Evolutionary conservation across 2,113 vertebrate genomes (phyloP), one percentile per base, ranked within the genome.

Genomic region (Misgurnus anguillicaudatus): DNA sequence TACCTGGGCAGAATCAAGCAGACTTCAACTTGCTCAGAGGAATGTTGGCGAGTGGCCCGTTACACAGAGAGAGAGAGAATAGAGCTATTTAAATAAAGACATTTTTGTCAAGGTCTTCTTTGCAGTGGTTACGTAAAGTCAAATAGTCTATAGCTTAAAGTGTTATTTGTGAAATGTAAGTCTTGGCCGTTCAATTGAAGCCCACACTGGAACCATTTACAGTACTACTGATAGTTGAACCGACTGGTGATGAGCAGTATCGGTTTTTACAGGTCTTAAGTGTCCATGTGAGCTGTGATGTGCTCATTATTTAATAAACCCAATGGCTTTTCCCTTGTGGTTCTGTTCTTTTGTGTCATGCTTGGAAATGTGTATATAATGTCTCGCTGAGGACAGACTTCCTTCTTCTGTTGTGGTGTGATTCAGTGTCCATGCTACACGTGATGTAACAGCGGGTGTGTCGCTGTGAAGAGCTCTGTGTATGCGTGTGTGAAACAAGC

Each of bases 1-100:
- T 79, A 69, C 76, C 81, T 79, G 76, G 69, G 63, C 76, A 74
- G 75, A 67, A 21, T 57, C 11, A 47, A 73, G 68, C 60, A 66
- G 53, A 64, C 70, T 67, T 70, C 24, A 61, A 74, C 77, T 75
- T 73, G 69, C 70, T 47, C 47, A 51, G 55, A 79, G 63, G 75
- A 78, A 82, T 82, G 75, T 73, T 82, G 68, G 80, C 80, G 2
- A 13, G 9, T 16, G 2, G 57, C 67, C 39, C 41, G 3, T 62
- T 14, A 47, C 1, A 16, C 13, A 51, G 48, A 51, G 48, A 47
- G 19, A 11, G n/a, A 14, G n/a, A 17, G 47, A 62, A 41, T 7
- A 8, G 36, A 48, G 57, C 55, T 24, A 5, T 76, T 31, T 53
- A 53, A 62, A 76, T 16, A 16, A 76, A 45, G 74, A 76, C 64